Evolutionary conservation across 2,113 vertebrate species (phyloP), one percentile per base, ranked within the genome.

Genomic region (Neotragus pygmaeus): DNA sequence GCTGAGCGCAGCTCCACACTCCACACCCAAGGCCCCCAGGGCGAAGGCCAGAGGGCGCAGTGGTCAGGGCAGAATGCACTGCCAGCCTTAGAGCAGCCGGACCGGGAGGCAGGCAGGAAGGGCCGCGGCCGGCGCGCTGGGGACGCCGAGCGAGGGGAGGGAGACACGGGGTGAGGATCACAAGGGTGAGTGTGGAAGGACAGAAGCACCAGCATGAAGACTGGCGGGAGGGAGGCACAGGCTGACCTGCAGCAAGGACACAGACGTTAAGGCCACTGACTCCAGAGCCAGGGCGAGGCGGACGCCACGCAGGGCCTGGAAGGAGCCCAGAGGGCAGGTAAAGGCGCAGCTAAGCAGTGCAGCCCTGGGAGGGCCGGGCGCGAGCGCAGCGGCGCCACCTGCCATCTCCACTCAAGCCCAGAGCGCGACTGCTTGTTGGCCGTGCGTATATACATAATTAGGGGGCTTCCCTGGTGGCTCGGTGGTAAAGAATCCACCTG

Each of bases 341-440:
- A 16, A 8, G 10, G 27, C 27, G 1, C n/a, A 7, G 57, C 0
- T 25, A 0, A 0, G 3, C 27, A 7, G 57, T 0, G 7, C 15
- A 7, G 58, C 47, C 58, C 27, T 3, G 0, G 21, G 45, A 30
- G 15, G 3, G 33, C 33, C 2, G 5, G 21, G 33, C 1, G 36
- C 23, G 4, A 39, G 81, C 7, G 7, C 25, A 1, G 3, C 36
- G n/a, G 51, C 12, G 5, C 14, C 5, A 0, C 23, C 78, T 6
- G 55, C 53, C 2, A 0, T 6, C 17, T 7, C 15, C 51, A 15
- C 25, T 4, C 84, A 14, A 88, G 27, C 19, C n/a, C 12, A 1
- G 19, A 25, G 6, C 4, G 0, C 0, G 1, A 25, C 3, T 8
- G 25, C 49, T 16, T 39, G 36, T 16, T 15, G 6, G n/a, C 19